phyloP scores from a whole-genome alignment of 2,888 invertebrate species.

The Orthonychiurus folsomi region DNA sequence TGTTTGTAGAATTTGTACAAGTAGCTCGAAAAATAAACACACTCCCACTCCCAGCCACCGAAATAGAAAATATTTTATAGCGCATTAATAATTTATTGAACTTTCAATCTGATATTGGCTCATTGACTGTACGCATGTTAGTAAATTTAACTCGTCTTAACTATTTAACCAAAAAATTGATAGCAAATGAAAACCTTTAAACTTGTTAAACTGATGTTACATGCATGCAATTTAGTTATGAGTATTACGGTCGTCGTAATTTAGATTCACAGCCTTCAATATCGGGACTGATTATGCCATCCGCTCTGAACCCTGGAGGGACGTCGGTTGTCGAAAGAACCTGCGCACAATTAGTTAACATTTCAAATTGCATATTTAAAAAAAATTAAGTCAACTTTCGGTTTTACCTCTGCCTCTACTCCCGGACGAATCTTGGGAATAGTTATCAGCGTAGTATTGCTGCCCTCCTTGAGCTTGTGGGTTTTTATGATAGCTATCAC shows the following conservation, averaged over 20 bases:
- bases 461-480: constrained; percentile 28
- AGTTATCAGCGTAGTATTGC: constrained; percentile 17
- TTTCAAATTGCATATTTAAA: not conserved
- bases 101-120: not conserved
- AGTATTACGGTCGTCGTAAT: too few relatives aligned
- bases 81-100: too few relatives aligned
- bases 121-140: not conserved
- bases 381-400: not conserved
- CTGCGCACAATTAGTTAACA: not conserved
- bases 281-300: not conserved
- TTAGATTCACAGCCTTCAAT: too few relatives aligned
- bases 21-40: too few relatives aligned
- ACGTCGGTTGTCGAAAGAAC: not conserved
- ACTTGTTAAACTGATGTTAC: not conserved
- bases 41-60: too few relatives aligned
- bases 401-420: not conserved
- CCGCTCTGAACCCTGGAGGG: not conserved
- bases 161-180: not conserved
- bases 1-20: too few relatives aligned
- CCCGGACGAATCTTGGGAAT: not conserved
- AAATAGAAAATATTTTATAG: too few relatives aligned
- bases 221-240: not conserved
- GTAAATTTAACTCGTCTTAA: not conserved
- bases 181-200: too few relatives aligned
- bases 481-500: constrained; percentile 17